Percentiles rank a stretch among this genome's conserved stretches.
Conservation (phyloP, 2,797 vertebrate genomes). For the Helicolenus hilgendorfi region DNA sequence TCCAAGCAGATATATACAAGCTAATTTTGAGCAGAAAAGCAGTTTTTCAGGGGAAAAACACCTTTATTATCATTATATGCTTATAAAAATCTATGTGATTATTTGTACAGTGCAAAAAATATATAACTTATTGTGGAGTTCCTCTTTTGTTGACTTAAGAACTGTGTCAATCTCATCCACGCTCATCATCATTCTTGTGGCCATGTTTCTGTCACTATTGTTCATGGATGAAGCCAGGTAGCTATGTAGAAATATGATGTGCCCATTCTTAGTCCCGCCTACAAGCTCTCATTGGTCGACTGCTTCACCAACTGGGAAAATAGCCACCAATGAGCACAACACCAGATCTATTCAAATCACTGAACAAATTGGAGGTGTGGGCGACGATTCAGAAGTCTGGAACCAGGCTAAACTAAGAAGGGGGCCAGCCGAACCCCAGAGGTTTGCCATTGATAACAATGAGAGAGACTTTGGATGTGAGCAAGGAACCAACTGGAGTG, state of each 20-base stretch:
- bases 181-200: not conserved
- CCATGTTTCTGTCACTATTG: not conserved
- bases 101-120: not conserved
- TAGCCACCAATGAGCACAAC: not conserved
- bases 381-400: conserved; percentile 14
- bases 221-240: not conserved
- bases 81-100: not conserved
- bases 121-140: not conserved
- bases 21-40: not conserved
- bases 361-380: not conserved
- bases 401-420: not conserved
- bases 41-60: not conserved
- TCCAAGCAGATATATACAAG: not conserved
- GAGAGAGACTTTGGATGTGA: conserved; percentile 17
- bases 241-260: not conserved
- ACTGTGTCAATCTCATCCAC: not conserved
- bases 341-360: not conserved
- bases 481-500: not conserved
- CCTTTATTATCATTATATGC: not conserved
- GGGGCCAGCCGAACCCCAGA: not conserved
- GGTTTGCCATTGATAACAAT: conserved; percentile 3
- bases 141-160: not conserved
- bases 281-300: not conserved
- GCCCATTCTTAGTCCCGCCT: not conserved
- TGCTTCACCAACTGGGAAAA: not conserved